Base-by-base conservation (phyloP, 2,113 vertebrate genomes). In the Dasyprocta punctata region DNA sequence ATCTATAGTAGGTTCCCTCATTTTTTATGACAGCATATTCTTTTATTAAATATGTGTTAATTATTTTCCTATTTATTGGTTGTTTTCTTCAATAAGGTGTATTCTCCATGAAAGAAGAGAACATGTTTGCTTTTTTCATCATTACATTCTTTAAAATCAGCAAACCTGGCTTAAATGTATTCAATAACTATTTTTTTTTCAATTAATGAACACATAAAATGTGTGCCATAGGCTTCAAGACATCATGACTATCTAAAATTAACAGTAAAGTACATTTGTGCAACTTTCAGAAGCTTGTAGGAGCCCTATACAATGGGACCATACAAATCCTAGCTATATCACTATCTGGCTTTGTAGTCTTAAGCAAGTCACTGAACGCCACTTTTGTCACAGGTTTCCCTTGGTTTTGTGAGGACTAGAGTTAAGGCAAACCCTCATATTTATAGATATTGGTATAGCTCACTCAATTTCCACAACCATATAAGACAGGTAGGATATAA, bases 101-200 rank as follows among this genome's bases (percentile, higher is more conserved):
- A 63, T 3, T 4, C 1, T 54, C 80, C 63, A 90, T 56, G 90
- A 92, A 96, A 93, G 65, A n/a, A 94, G n/a, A 95, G 49, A 86
- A 89, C 26, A 80, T 58, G 61, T 54, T 93, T 81, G 30, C 12
- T 89, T 95, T 96, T 83, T 49, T 47, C 22, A 52, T 65, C 8
- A 16, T 75, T 86, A 75, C 38, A 94, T 10, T 47, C 7, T 94
- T n/a, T 69, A 88, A 94, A 71, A 19, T 28, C 33, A 49, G 44
- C 41, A 90, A 19, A 94, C 26, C 10, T 77, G 75, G 61, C 26
- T 60, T 61, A 63, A 16, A 49, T 30, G 38, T 63, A 77, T 3
- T 95, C 10, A 54, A 78, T 7, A 69, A 84, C 6, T 60, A 63
- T n/a, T 73, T 49, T n/a, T 58, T 95, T 82, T 88, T 94, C 28